Conservation (phyloP, 1,140 invertebrate species). For the Penaeus japonicus region DNA sequence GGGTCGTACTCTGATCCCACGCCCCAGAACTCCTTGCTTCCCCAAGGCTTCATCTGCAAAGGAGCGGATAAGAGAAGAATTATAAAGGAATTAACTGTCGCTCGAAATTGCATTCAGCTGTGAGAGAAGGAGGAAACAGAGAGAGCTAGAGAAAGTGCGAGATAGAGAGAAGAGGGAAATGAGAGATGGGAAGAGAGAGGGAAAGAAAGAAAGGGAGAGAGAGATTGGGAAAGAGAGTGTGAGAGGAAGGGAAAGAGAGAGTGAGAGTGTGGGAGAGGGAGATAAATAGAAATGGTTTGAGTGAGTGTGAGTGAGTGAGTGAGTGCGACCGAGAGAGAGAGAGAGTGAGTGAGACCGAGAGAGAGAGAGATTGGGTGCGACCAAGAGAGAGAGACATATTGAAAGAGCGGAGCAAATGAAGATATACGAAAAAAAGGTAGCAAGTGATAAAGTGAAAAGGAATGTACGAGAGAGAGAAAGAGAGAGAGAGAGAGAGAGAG, state of each 20-base stretch:
- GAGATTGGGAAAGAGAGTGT: not conserved
- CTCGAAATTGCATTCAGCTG: no score
- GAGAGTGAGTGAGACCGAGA: not conserved
- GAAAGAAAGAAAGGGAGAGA: not conserved
- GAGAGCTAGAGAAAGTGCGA: no score
- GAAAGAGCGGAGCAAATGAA: not conserved
- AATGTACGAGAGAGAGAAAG: not conserved
- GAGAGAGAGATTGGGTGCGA: not conserved
- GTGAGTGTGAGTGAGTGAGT: not conserved
- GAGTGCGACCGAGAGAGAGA: not conserved
- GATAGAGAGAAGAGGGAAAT: not conserved
- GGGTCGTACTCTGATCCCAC: constrained; percentile 46
- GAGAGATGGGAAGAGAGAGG: no score
- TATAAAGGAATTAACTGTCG: no score
- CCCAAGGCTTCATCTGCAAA: constrained; percentile 47
- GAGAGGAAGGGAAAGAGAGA: not conserved
- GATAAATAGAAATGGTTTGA: no score
- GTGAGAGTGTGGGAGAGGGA: no score
- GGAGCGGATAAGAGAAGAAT: not conserved
- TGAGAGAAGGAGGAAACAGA: not conserved
- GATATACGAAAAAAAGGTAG: not conserved
- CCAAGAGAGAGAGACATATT: not conserved
- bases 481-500: constrained; percentile 11
- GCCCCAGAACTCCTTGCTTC: constrained; percentile 50
- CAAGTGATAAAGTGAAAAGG: not conserved